These are phyloP conservation scores for Periparus ater DNA, from an alignment of 2,797 vertebrate species.

Conservation along the genomic window DNA sequence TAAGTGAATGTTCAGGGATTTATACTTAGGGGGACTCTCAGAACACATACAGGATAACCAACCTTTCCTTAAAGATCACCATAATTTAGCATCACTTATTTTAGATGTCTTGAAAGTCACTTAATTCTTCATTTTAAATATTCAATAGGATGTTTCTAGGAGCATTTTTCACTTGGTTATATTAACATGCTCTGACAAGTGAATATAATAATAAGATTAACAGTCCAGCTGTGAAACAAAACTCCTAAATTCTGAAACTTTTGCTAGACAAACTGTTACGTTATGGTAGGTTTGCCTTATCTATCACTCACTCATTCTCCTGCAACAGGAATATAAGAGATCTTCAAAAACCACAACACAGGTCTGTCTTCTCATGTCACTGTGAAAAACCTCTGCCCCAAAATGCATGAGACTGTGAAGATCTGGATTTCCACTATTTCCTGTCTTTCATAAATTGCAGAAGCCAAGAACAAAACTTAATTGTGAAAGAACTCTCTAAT, in stretches of 20 bases:
- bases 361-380: neutral
- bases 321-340: neutral
- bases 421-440: neutral
- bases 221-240: slow-evolving; percentile 1
- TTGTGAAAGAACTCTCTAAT: neutral
- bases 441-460: neutral
- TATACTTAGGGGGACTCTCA: neutral
- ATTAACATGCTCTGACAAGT: slow-evolving; percentile 19
- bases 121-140: slow-evolving; percentile 21
- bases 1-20: neutral
- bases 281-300: neutral
- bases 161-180: neutral
- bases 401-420: neutral
- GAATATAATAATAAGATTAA: neutral
- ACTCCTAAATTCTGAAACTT: neutral
- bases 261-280: neutral
- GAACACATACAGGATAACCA: neutral
- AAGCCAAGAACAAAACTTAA: neutral
- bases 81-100: neutral
- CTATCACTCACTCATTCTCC: neutral
- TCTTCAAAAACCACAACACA: neutral
- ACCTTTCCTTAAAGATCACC: neutral
- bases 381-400: neutral
- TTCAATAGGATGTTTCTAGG: neutral
- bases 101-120: neutral